These are phyloP conservation scores for Ictidomys tridecemlineatus DNA, from an alignment of 2,113 vertebrate genomes.

Conservation along the genomic window DNA sequence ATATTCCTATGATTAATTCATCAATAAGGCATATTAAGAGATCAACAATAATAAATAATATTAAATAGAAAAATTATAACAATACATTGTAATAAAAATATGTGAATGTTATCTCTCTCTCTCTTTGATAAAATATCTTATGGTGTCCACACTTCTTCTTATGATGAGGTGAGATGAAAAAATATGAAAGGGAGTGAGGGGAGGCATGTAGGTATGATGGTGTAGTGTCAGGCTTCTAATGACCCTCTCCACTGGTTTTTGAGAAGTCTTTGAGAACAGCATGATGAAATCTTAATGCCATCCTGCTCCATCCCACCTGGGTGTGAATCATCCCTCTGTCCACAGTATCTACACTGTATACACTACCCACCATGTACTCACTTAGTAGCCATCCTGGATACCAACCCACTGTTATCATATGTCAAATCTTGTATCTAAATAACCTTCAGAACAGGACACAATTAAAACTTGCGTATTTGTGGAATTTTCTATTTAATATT, in stretches of 20 bases:
- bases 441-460: neutral
- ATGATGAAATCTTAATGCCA: too few species aligned
- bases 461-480: neutral
- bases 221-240: too few species aligned
- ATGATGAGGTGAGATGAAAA: neutral
- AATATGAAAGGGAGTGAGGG: neutral
- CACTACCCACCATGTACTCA: neutral
- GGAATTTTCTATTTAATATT: neutral
- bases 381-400: neutral
- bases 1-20: neutral
- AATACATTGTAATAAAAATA: neutral
- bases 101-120: neutral
- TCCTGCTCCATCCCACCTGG: neutral
- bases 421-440: neutral
- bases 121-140: neutral
- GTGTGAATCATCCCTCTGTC: neutral
- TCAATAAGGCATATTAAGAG: neutral
- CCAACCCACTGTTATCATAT: neutral
- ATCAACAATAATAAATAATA: neutral
- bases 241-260: neutral
- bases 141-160: neutral
- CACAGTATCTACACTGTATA: neutral
- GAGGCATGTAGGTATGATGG: neutral
- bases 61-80: neutral
- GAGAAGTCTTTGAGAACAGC: neutral